Conservation (phyloP, 2,888 invertebrate genomes). For the Coremacera marginata region DNA sequence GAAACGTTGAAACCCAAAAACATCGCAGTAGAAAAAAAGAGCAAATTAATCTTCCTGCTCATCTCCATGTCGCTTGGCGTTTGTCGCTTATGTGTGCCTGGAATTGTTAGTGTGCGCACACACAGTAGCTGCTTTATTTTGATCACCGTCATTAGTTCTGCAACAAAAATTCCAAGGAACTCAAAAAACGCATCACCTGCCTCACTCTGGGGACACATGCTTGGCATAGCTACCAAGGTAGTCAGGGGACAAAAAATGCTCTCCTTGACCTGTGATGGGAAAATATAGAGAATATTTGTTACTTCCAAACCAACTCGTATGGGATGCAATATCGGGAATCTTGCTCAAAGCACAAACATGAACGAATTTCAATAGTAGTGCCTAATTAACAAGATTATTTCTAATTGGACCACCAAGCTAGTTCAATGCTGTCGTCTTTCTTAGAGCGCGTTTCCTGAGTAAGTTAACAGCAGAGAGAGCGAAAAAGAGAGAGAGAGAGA, state of each 20-base stretch:
- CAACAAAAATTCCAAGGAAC: slow-evolving; percentile 61
- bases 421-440: not conserved
- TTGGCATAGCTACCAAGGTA: too few species aligned
- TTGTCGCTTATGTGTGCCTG: not conserved
- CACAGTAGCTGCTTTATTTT: slow-evolving; percentile 55
- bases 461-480: not conserved
- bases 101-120: slow-evolving; percentile 30
- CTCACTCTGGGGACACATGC: slow-evolving; percentile 56
- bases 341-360: slow-evolving; percentile 39
- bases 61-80: not conserved
- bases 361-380: slow-evolving; percentile 42
- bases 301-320: not conserved
- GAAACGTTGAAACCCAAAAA: not conserved
- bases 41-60: not conserved
- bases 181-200: slow-evolving; percentile 55
- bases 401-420: slow-evolving; percentile 66
- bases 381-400: slow-evolving; percentile 67
- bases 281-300: slow-evolving; percentile 18
- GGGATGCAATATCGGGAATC: not conserved
- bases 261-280: slow-evolving; percentile 12
- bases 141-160: slow-evolving; percentile 64
- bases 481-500: not conserved
- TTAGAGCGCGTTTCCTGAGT: not conserved
- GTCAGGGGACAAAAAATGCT: not conserved
- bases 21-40: not conserved